phyloP scores from a whole-genome alignment of 2,113 vertebrate genomes.

The Pelodiscus sinensis region DNA sequence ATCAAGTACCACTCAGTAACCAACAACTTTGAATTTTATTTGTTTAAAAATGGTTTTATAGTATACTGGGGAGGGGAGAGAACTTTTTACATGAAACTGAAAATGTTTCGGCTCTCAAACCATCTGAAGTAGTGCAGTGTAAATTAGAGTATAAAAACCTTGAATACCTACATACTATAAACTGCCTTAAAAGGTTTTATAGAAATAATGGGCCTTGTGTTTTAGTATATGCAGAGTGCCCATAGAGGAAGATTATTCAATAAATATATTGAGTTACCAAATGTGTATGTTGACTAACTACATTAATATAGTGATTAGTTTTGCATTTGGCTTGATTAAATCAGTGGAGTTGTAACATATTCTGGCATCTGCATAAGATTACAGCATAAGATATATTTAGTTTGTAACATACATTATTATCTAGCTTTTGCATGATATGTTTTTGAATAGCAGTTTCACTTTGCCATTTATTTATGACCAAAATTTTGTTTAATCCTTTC shows the following conservation, averaged over 20 bases:
- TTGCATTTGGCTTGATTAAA: background rate
- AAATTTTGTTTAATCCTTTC: slow-evolving; percentile 53
- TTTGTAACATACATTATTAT: slow-evolving; percentile 8
- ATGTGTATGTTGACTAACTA: background rate
- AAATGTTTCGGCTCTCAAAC: background rate
- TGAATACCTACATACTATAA: slow-evolving; percentile 8
- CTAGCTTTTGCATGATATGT: background rate
- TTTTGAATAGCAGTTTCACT: slow-evolving; percentile 19
- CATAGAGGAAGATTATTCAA: fast-evolving
- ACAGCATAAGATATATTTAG: background rate
- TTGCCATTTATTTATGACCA: slow-evolving; percentile 18
- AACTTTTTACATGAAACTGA: background rate
- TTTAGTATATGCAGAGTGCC: background rate
- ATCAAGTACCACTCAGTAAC: slow-evolving; percentile 28
- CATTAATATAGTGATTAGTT: background rate
- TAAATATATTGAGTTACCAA: background rate
- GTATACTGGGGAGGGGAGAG: no score
- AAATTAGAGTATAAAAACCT: background rate
- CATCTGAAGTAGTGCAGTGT: background rate
- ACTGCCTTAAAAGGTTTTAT: slow-evolving; percentile 29
- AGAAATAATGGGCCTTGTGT: background rate
- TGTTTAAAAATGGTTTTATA: background rate
- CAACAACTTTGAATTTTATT: background rate
- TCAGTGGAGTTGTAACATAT: background rate
- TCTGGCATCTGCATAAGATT: background rate